A percentile compares a stretch with the other conserved stretches of the same genome.
phyloP scores from a whole-genome alignment of 2,113 vertebrate species.

The Stomatorhinus ivindoensis region DNA sequence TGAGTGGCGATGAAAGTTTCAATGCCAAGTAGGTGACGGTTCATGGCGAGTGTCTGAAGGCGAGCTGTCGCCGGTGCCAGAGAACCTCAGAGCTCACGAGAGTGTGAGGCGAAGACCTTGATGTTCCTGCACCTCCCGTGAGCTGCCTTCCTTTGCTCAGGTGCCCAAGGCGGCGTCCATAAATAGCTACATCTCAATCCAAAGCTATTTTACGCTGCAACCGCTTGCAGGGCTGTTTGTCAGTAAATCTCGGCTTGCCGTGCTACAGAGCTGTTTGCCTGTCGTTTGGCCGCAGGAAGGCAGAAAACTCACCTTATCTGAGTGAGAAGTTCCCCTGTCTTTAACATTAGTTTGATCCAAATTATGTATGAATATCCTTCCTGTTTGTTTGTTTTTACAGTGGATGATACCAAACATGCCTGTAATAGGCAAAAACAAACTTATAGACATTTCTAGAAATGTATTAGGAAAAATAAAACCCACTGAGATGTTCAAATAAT shows the following conservation, averaged over 20 bases:
- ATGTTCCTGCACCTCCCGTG: not conserved
- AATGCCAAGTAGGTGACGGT: not conserved
- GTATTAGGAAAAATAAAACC: not conserved
- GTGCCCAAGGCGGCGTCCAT: not conserved
- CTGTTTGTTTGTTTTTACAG: not conserved
- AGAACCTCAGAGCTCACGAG: not conserved
- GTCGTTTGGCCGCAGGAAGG: not conserved
- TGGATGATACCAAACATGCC: not conserved
- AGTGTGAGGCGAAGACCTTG: not conserved
- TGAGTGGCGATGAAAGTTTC: constrained; percentile 39
- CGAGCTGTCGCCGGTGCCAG: not conserved
- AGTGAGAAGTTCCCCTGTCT: constrained; percentile 22
- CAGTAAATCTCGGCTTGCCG: not conserved
- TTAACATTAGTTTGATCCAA: not conserved
- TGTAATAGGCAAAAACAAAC: not conserved
- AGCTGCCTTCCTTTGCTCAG: not conserved
- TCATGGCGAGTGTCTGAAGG: not conserved
- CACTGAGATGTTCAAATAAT: not conserved
- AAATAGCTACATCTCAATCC: constrained; percentile 17
- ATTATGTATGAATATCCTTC: not conserved
- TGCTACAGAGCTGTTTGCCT: not conserved
- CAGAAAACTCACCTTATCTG: constrained; percentile 36
- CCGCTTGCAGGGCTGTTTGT: constrained; percentile 20
- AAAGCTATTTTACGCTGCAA: constrained; percentile 45
- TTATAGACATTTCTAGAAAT: not conserved